Percentiles rank a stretch among this genome's conserved stretches.
These are phyloP conservation scores for Cerastoderma edule DNA, from an alignment of 2,888 invertebrate genomes.

Conservation along the genomic window DNA sequence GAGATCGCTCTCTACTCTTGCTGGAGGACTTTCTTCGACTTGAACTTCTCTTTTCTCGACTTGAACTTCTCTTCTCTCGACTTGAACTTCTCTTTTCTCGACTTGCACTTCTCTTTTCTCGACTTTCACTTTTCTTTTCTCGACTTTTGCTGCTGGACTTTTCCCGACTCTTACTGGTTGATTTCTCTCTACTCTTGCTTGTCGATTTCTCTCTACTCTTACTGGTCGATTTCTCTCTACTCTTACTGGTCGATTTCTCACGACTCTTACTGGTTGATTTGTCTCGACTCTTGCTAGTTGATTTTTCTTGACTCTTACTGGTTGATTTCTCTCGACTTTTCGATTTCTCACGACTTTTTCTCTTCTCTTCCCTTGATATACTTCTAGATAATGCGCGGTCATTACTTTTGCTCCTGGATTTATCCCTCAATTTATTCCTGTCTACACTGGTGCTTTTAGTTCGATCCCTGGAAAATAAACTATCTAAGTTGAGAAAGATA, in stretches of 20 bases:
- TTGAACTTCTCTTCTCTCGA: too few relatives aligned
- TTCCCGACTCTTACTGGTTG: slow-evolving; percentile 21
- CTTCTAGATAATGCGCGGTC: too few relatives aligned
- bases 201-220: slow-evolving; percentile 13
- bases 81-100: too few relatives aligned
- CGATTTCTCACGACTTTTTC: slow-evolving; percentile 5
- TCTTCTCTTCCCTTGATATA: too few relatives aligned
- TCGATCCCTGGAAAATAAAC: not conserved
- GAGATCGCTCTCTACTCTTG: slow-evolving; percentile 16
- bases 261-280: not conserved
- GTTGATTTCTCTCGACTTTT: not conserved
- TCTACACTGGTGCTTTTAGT: too few relatives aligned
- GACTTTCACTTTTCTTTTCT: slow-evolving; percentile 20
- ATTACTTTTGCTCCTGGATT: slow-evolving; percentile 17
- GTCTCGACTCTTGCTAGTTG: slow-evolving; percentile 2
- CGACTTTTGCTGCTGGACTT: slow-evolving; percentile 37
- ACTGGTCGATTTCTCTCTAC: slow-evolving; percentile 17
- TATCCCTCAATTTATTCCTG: slow-evolving; percentile 29
- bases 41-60: too few relatives aligned
- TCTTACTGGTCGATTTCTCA: not conserved
- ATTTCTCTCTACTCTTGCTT: too few relatives aligned
- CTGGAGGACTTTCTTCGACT: too few relatives aligned
- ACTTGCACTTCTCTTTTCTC: not conserved
- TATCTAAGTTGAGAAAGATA: too few relatives aligned
- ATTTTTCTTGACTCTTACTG: not conserved